Evolutionary conservation across 2,888 invertebrate species (phyloP).

Genomic region (Epinotia demarniana): DNA sequence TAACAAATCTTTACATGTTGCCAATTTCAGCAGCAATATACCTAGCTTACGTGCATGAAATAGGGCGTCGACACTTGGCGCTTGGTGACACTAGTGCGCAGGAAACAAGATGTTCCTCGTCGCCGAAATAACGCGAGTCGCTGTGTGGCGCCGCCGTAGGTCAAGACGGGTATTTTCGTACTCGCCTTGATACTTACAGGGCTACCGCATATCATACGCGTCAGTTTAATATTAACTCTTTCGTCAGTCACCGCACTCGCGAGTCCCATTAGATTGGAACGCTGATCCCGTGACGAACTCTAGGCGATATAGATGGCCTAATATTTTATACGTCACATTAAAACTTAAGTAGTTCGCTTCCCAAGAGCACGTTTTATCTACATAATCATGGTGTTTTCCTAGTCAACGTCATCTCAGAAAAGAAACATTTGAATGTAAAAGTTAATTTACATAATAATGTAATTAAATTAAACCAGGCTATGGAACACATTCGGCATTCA

Average conservation of each 20-base stretch:
- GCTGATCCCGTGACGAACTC: constrained; percentile 50
- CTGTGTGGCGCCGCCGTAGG: constrained; percentile 72
- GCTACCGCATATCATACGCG: constrained; percentile 77
- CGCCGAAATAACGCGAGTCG: constrained; percentile 68
- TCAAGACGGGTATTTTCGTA: constrained; percentile 80
- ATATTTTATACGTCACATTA: constrained; percentile 18
- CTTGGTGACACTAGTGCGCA: constrained; percentile 53
- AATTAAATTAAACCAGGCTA: constrained; percentile 16
- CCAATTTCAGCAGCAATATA: background rate
- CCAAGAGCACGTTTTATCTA: background rate
- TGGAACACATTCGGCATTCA: constrained; percentile 13
- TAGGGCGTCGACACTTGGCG: constrained; percentile 63
- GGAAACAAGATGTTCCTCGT: constrained; percentile 59
- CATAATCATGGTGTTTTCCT: background rate
- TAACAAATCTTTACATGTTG: background rate
- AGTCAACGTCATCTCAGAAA: constrained; percentile 11
- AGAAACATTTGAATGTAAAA: constrained; percentile 20
- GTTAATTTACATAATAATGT: constrained; percentile 30
- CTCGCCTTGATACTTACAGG: constrained; percentile 80
- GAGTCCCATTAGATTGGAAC: constrained; percentile 37
- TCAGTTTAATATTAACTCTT: constrained; percentile 79
- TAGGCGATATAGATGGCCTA: constrained; percentile 43
- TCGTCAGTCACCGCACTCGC: constrained; percentile 67
- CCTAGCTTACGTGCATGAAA: constrained; percentile 34
- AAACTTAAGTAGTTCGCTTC: constrained; percentile 4